These are phyloP conservation scores for Sinonovacula constricta DNA, from an alignment of 1,140 invertebrate species.

Conservation along the genomic window DNA sequence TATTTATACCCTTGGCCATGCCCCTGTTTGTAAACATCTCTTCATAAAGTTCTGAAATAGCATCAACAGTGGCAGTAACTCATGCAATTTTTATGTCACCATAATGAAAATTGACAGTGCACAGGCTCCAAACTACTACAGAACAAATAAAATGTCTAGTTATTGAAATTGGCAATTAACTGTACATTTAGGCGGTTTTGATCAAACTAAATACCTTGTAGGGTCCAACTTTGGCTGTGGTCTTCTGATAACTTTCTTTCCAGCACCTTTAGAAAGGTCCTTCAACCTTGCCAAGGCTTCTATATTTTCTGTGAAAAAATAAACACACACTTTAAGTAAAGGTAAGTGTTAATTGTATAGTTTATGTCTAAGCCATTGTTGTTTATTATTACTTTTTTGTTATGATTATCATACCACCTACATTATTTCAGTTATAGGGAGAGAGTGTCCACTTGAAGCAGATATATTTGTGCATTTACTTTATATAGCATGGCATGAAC, in stretches of 20 bases:
- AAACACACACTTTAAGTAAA: conserved; percentile 2
- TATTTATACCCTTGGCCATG: no score
- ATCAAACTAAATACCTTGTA: conserved; percentile 80
- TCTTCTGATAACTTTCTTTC: conserved; percentile 82
- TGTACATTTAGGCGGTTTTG: no score
- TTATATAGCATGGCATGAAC: background rate
- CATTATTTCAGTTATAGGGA: background rate
- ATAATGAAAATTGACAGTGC: no score
- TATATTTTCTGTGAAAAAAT: conserved; percentile 62
- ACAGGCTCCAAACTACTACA: no score
- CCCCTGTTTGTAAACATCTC: no score
- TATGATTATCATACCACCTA: no score
- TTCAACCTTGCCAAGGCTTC: conserved; percentile 68
- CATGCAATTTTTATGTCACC: no score
- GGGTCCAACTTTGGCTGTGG: conserved; percentile 86
- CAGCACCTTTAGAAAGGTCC: conserved; percentile 72
- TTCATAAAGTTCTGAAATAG: no score
- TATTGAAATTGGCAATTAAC: no score
- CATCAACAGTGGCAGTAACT: no score
- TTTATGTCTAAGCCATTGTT: background rate
- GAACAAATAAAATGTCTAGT: no score
- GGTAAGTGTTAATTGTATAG: background rate
- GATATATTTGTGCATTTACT: background rate
- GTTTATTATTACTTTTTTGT: background rate
- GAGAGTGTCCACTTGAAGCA: background rate